Evolutionary conservation across 2,113 vertebrate species (phyloP).

Genomic region (Entelurus aequoreus): DNA sequence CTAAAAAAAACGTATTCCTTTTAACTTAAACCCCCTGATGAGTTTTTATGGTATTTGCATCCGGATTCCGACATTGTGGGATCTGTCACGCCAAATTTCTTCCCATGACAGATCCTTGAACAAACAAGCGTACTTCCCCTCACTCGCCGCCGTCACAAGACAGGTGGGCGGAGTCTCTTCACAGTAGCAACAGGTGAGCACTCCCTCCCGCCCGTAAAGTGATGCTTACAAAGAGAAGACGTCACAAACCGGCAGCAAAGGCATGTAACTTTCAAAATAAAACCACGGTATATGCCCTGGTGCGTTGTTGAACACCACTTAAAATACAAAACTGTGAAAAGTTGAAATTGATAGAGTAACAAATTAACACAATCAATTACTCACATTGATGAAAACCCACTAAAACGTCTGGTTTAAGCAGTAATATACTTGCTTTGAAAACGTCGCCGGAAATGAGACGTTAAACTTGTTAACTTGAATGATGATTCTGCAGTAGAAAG

Average conservation of each 20-base stretch:
- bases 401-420: not conserved
- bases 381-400: not conserved
- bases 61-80: conserved; percentile 59
- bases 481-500: not conserved
- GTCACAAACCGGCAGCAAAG: not conserved
- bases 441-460: not conserved
- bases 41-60: conserved; percentile 32
- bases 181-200: conserved; percentile 47
- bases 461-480: not conserved
- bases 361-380: not conserved
- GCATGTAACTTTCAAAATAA: conserved; percentile 35
- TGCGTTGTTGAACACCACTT: not conserved
- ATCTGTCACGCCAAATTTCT: too few relatives aligned
- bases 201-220: not conserved
- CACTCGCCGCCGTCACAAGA: conserved; percentile 66
- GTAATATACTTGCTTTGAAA: not conserved
- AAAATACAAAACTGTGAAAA: not conserved
- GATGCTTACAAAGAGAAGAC: conserved; percentile 4
- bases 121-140: conserved; percentile 60
- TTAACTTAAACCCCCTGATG: not conserved
- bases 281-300: not conserved
- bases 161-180: conserved; percentile 45
- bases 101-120: too few relatives aligned
- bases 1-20: not conserved
- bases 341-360: too few relatives aligned